Evolutionary conservation across 2,797 vertebrate species (phyloP).

Genomic region (Monodelphis domestica): DNA sequence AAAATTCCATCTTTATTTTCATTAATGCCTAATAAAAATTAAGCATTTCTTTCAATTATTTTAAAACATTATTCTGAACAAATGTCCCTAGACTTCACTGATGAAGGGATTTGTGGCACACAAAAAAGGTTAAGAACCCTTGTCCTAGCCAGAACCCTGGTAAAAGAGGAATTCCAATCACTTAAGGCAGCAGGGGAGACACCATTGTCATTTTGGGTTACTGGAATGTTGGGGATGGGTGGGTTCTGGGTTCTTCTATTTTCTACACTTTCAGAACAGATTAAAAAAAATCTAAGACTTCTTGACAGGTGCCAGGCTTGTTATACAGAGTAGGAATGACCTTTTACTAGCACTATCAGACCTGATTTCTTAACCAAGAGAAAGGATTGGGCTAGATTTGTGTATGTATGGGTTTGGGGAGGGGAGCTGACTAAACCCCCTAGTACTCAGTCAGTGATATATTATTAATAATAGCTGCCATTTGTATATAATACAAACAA

Average conservation of each 20-base stretch:
- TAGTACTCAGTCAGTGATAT: neutral
- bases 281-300: slow-evolving; percentile 30
- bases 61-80: neutral
- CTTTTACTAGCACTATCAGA: slow-evolving; percentile 58
- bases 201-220: neutral
- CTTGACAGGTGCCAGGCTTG: neutral
- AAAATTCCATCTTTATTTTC: neutral
- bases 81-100: neutral
- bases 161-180: neutral
- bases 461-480: neutral
- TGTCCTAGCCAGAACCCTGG: neutral
- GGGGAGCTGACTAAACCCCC: slow-evolving; percentile 39
- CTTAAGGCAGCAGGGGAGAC: neutral
- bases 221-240: neutral
- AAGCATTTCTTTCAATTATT: neutral
- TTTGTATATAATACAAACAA: neutral
- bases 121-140: neutral
- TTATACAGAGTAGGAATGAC: slow-evolving; percentile 13
- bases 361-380: slow-evolving; percentile 70
- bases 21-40: neutral
- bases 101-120: neutral
- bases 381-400: slow-evolving; percentile 63
- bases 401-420: neutral
- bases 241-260: neutral
- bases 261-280: neutral